Conservation (phyloP, 2,113 vertebrate genomes). For the Passer domesticus region DNA sequence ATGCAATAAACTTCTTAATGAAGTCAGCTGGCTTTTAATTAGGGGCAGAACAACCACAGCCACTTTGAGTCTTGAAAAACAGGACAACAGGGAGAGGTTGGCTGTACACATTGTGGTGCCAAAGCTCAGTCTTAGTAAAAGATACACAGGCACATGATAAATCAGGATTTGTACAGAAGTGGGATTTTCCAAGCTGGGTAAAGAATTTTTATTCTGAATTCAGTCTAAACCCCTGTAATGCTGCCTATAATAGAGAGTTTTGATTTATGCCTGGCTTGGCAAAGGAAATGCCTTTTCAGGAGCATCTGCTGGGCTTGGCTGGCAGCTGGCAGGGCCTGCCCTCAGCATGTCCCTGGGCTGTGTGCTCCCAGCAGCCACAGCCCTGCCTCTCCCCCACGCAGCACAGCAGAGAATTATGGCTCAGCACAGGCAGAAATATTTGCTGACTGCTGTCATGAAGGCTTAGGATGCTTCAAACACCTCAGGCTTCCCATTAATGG, state of each 20-base stretch:
- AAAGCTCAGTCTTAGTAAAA: not conserved
- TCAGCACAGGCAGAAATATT: conserved; percentile 3
- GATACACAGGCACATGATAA: not conserved
- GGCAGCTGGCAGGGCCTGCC: not conserved
- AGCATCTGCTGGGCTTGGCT: not conserved
- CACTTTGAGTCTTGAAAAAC: not conserved
- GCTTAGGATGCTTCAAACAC: not conserved
- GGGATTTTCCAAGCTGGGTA: not conserved
- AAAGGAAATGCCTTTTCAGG: not conserved
- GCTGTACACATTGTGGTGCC: no score
- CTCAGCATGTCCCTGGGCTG: not conserved
- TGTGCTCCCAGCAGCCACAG: not conserved
- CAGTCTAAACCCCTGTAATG: not conserved
- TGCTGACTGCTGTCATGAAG: not conserved
- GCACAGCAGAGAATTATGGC: not conserved
- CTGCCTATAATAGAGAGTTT: not conserved
- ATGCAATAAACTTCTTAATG: not conserved
- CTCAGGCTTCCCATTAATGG: not conserved
- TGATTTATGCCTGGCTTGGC: not conserved
- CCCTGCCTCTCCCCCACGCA: not conserved
- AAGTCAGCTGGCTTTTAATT: not conserved
- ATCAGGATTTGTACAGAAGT: not conserved
- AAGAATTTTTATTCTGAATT: not conserved
- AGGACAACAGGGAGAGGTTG: not conserved
- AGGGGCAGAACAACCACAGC: not conserved